These are phyloP conservation scores for Centroberyx gerrardi DNA, from an alignment of 2,797 vertebrate species.

Conservation along the genomic window DNA sequence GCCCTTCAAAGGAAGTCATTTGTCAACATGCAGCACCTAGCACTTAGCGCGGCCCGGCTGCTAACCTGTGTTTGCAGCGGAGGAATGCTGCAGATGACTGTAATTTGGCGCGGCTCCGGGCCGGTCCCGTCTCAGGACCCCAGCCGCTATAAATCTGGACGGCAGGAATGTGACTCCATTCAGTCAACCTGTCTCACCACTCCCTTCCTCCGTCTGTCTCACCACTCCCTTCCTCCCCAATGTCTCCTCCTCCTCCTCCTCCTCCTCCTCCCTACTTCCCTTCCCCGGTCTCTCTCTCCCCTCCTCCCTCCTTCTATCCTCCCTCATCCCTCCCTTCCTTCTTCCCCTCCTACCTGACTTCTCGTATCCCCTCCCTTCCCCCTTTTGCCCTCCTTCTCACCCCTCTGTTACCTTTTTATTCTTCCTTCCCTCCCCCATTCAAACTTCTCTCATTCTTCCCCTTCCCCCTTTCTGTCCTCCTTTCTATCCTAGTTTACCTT, in stretches of 20 bases:
- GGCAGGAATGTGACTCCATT: slow-evolving; percentile 83
- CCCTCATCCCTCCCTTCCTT: slow-evolving; percentile 15
- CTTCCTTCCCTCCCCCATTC: neutral
- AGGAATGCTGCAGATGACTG: slow-evolving; percentile 87
- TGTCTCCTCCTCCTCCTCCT: neutral
- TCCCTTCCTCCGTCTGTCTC: slow-evolving; percentile 41
- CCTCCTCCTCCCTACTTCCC: neutral
- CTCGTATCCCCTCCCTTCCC: slow-evolving; percentile 15
- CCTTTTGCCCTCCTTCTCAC: slow-evolving; percentile 33
- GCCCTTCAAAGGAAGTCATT: slow-evolving; percentile 87
- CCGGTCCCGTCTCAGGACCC: slow-evolving; percentile 74
- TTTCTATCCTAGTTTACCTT: neutral
- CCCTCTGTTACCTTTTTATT: neutral
- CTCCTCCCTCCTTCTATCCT: too few species aligned
- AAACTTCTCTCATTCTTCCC: neutral
- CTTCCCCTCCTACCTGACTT: slow-evolving; percentile 19
- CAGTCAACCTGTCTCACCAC: slow-evolving; percentile 73
- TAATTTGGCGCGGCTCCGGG: slow-evolving; percentile 85
- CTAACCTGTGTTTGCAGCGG: slow-evolving; percentile 83
- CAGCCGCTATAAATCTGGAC: slow-evolving; percentile 81
- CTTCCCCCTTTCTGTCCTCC: neutral
- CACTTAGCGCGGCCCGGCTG: slow-evolving; percentile 80
- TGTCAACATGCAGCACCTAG: slow-evolving; percentile 85
- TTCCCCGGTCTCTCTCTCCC: neutral
- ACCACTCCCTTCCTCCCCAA: slow-evolving; percentile 51